A percentile compares a stretch with the other conserved stretches of the same genome.
Conservation (phyloP, 53 echinoderm and acorn worm species). For the Patiria pectinifera region DNA sequence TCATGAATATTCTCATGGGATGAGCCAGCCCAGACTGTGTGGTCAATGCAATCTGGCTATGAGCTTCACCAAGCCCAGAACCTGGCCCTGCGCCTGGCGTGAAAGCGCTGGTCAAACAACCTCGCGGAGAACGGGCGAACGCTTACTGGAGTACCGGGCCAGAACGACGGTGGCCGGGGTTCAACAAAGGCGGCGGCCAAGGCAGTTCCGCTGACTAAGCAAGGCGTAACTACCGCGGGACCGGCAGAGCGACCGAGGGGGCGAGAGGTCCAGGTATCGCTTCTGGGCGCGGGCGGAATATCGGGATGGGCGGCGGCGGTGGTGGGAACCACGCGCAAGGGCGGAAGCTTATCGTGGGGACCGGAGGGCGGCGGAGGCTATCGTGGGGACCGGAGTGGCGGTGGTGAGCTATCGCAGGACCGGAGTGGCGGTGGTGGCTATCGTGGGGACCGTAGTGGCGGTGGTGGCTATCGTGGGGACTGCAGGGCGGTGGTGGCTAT, state of each 20-base stretch:
- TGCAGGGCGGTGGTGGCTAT: conserved; percentile 25
- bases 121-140: conserved; percentile 98
- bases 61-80: conserved; percentile 95
- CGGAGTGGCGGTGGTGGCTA: conserved; percentile 35
- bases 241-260: background rate
- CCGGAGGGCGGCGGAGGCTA: conserved; percentile 19
- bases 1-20: conserved; percentile 92
- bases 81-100: conserved; percentile 86
- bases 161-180: conserved; percentile 72
- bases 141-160: conserved; percentile 87
- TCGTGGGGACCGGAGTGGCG: conserved; percentile 22
- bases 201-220: conserved; percentile 55
- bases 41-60: conserved; percentile 98
- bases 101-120: conserved; percentile 99
- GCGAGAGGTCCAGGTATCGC: conserved; percentile 5
- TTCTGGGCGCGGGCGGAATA: background rate
- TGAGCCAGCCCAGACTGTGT: conserved; percentile 90
- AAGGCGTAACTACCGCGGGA: conserved; percentile 39
- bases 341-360: background rate
- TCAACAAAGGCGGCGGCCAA: conserved; percentile 44
- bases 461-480: background rate
- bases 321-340: conserved; percentile 19
- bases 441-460: conserved; percentile 43
- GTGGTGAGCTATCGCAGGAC: conserved; percentile 26
- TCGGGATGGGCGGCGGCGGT: conserved; percentile 25